Conservation (phyloP, 37 sponge, comb jelly and placozoan species). For the Aplysina aerophoba region DNA sequence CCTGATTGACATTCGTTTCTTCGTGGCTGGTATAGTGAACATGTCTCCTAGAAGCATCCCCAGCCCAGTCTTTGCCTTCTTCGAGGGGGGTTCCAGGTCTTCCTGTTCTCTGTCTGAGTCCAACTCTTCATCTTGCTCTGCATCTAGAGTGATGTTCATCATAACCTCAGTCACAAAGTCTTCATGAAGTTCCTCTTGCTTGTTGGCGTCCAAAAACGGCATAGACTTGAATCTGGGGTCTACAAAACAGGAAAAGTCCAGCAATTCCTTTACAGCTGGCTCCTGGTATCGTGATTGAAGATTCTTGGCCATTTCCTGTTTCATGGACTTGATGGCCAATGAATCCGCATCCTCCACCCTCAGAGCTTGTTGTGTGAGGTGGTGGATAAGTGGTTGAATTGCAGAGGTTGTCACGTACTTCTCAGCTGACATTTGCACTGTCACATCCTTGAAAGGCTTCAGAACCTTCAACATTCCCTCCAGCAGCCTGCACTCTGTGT, state of each 20-base stretch:
- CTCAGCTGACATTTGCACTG: constrained; percentile 35
- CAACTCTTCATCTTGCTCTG: neutral
- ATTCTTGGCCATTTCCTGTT: constrained; percentile 13
- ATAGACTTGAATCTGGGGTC: constrained; percentile 27
- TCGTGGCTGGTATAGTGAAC: too few species aligned
- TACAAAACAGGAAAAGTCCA: neutral
- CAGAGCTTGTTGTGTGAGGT: neutral
- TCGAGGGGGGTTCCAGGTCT: too few species aligned
- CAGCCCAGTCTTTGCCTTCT: neutral
- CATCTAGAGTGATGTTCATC: neutral
- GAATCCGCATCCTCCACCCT: neutral
- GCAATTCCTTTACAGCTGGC: neutral
- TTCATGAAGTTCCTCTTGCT: neutral
- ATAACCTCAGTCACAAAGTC: neutral
- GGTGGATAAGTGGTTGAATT: constrained; percentile 26
- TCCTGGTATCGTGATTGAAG: neutral
- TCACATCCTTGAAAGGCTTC: constrained; percentile 32
- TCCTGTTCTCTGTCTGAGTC: neutral
- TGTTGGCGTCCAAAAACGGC: neutral
- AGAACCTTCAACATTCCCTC: constrained; percentile 21
- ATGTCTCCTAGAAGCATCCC: too few species aligned
- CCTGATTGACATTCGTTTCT: too few species aligned
- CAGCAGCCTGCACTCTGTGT: constrained; percentile 9
- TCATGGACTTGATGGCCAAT: neutral
- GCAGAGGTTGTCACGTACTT: constrained; percentile 37